Conservation (phyloP, 2,888 invertebrate genomes). For the Amphipoea oculea region DNA sequence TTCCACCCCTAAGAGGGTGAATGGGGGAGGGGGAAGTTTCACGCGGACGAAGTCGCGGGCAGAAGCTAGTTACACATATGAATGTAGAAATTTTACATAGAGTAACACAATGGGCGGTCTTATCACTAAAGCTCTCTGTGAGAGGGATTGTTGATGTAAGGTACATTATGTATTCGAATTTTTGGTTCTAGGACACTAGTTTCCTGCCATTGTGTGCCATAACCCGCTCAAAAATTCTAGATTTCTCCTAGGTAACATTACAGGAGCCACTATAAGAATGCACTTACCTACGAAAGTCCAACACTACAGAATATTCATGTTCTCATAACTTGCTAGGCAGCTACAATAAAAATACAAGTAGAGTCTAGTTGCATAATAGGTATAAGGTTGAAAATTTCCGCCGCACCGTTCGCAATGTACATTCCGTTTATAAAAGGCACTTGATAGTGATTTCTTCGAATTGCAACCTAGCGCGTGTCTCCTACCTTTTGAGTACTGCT, state of each 20-base stretch:
- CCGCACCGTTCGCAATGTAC: conserved; percentile 33
- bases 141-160: not conserved
- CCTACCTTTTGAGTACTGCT: conserved; percentile 10
- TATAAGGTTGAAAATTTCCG: conserved; percentile 32
- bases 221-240: conserved; percentile 10
- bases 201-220: not conserved
- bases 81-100: not conserved
- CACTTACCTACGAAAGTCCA: conserved; percentile 4
- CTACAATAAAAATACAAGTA: conserved; percentile 46
- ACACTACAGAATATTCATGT: conserved; percentile 28
- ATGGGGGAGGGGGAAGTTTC: too few relatives aligned
- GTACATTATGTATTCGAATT: not conserved
- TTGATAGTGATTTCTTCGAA: conserved; percentile 56
- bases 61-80: not conserved
- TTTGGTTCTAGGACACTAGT: not conserved
- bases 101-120: not conserved
- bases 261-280: conserved; percentile 1
- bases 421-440: conserved; percentile 36
- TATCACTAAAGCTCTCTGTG: not conserved
- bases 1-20: too few relatives aligned
- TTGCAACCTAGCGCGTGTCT: conserved; percentile 18
- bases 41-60: too few relatives aligned
- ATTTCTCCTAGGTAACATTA: conserved; percentile 12
- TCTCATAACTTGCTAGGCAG: conserved; percentile 34
- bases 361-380: conserved; percentile 22